phyloP scores from a whole-genome alignment of 1,140 invertebrate genomes.

The Eriocheir sinensis region DNA sequence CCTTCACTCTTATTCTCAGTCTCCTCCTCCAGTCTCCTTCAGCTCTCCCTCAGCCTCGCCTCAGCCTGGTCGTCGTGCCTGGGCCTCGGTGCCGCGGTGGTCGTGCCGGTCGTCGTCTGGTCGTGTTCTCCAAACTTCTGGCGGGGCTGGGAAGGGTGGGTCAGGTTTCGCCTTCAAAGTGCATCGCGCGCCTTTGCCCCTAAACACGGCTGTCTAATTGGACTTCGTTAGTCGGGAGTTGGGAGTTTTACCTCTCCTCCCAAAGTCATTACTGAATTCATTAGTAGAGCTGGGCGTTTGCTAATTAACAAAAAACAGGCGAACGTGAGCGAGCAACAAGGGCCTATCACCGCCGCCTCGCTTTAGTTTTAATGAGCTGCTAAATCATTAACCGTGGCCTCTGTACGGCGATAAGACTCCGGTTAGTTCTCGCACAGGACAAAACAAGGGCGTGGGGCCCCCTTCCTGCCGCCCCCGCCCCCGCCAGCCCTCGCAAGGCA shows the following conservation, averaged over 20 bases:
- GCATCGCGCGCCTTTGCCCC: conserved; percentile 74
- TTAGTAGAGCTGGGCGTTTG: conserved; percentile 77
- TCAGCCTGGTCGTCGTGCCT: too few relatives aligned
- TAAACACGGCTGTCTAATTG: conserved; percentile 76
- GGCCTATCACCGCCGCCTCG: conserved; percentile 57
- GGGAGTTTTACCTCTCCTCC: conserved; percentile 75
- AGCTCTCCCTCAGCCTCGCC: not conserved
- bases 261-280: conserved; percentile 78
- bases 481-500: conserved; percentile 43
- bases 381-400: not conserved
- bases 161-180: conserved; percentile 77
- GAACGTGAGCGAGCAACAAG: conserved; percentile 70
- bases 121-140: conserved; percentile 45
- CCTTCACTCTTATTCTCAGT: too few relatives aligned
- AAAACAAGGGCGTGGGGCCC: not conserved
- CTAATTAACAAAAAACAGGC: conserved; percentile 78
- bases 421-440: conserved; percentile 20
- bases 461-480: not conserved
- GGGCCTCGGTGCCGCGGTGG: not conserved
- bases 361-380: conserved; percentile 66
- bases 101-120: not conserved
- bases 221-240: conserved; percentile 77
- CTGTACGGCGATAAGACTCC: not conserved
- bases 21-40: too few relatives aligned
- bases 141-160: conserved; percentile 44